Conservation (phyloP, 2,888 invertebrate species). For the Xestoiulus laeticollis region DNA sequence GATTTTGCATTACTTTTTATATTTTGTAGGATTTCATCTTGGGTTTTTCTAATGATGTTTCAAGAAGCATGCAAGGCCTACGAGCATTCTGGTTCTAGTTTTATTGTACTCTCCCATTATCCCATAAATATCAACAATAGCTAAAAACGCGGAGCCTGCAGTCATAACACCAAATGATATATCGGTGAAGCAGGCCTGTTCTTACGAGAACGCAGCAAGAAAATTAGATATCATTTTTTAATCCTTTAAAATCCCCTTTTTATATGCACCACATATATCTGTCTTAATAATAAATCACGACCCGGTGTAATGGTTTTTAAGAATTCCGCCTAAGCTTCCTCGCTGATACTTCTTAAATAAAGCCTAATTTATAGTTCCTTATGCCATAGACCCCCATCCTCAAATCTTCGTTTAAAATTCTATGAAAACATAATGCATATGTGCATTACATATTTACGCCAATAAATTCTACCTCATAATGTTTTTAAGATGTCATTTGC, state of each 20-base stretch:
- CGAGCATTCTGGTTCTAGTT: background rate
- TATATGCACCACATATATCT: background rate
- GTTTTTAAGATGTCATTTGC: constrained; percentile 28
- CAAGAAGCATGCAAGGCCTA: background rate
- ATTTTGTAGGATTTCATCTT: background rate
- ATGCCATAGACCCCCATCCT: constrained; percentile 11
- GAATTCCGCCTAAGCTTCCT: constrained; percentile 22
- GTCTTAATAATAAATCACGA: constrained; percentile 9
- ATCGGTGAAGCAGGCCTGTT: background rate
- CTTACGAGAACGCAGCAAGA: background rate
- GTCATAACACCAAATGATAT: constrained; percentile 24
- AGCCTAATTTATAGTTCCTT: constrained; percentile 29
- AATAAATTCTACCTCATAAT: constrained; percentile 16
- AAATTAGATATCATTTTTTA: constrained; percentile 37
- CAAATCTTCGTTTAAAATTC: constrained; percentile 37
- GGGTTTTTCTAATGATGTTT: background rate
- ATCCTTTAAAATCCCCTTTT: constrained; percentile 23
- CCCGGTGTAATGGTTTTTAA: constrained; percentile 31
- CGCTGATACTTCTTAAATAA: constrained; percentile 14
- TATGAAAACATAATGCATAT: constrained; percentile 37
- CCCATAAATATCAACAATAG: constrained; percentile 23
- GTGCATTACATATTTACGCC: constrained; percentile 29
- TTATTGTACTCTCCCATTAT: background rate
- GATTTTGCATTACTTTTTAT: background rate
- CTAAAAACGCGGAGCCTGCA: background rate